Base-by-base conservation (phyloP, 2,113 vertebrate genomes). In the Zingel zingel region DNA sequence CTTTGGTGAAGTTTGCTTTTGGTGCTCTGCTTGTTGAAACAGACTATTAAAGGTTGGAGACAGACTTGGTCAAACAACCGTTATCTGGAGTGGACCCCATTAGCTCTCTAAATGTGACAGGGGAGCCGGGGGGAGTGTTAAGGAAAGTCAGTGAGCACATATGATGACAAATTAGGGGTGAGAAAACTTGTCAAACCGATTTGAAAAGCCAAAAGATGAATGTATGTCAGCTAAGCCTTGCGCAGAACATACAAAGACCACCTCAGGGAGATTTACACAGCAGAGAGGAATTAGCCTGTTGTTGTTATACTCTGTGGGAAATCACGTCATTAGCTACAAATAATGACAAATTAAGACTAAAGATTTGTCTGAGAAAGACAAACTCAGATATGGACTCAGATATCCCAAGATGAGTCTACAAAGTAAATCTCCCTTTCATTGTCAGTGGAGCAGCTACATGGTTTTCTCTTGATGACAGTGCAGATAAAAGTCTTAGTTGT, bases 61-160 rank as follows among this genome's bases (percentile, higher is more conserved):
- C 85, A 88, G 93, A 85, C 81, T 71, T 88, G 75, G 87, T 89
- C 91, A 95, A 94, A 93, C 92, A 92, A 65, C 33, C 11, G 82
- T 91, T 94, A 94, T 94, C 94, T 94, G 75, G 70, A 89, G 91
- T 89, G 89, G 86, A 89, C 81, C 86, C 88, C 91, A 92, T 94
- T 94, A 94, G 86, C 81, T 74, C 79, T 80, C 77, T 54, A 76
- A 74, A 85, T 85, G 88, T 83, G 86, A 86, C 90, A 83, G 82
- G 62, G 36, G 79, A 85, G 56, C 0, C 16, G 45, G 63, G 76
- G 57, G 1, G 13, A 59, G 71, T 56, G 62, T 83, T 85, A 57
- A 43, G 79, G 63, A 30, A 70, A 88, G 89, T 86, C 82, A 71
- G 73, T n/a, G 56, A 77, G 76, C 74, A 79, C 75, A 76, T 81